Base-by-base conservation (phyloP, 2,797 vertebrate genomes). In the Helostoma temminkii region DNA sequence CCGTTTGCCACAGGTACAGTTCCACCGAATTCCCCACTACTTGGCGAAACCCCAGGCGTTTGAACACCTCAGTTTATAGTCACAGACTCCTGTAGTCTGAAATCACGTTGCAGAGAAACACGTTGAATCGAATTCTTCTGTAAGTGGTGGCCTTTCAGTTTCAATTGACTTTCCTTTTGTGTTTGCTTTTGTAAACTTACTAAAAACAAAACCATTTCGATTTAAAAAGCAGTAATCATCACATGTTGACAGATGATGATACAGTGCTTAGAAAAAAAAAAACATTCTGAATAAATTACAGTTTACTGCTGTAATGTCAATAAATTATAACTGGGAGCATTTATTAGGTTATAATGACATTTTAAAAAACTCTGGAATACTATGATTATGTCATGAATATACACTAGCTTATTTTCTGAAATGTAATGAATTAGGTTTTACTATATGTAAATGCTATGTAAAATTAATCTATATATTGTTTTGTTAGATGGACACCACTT, bases 1-100 rank as follows among this genome's bases (percentile, higher is more conserved):
- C 57, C 32, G 36, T 75, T 71, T 76, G 76, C 64, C 68, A 43
- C 34, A 37, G 57, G 71, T 76, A 70, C 59, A 43, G 52, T n/a
- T n/a, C n/a, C n/a, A n/a, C 16, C 9, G 21, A 71, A 66, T 53
- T 67, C 41, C 36, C 60, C 50, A 2, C 39, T 5, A 19, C 59
- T 48, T 67, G 77, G 73, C 22, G 0, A 57, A 54, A 49, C 21
- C 30, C 45, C 74, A 54, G 71, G 3, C 45, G 32, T 49, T 14
- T 57, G 19, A 71, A 75, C 14, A n/a, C 64, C 54, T 75, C 37
- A 52, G 43, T 64, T 67, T 67, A 59, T 36, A 71, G 36, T 68
- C 54, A 46, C 28, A 74, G 52, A 54, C 22, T 53, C 28, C 55
- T 43, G 34, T 15, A n/a, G 26, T 26, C 66, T 39, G 56, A 52